phyloP scores from a whole-genome alignment of 2,888 invertebrate species.

The Drosophila percnosoma region DNA sequence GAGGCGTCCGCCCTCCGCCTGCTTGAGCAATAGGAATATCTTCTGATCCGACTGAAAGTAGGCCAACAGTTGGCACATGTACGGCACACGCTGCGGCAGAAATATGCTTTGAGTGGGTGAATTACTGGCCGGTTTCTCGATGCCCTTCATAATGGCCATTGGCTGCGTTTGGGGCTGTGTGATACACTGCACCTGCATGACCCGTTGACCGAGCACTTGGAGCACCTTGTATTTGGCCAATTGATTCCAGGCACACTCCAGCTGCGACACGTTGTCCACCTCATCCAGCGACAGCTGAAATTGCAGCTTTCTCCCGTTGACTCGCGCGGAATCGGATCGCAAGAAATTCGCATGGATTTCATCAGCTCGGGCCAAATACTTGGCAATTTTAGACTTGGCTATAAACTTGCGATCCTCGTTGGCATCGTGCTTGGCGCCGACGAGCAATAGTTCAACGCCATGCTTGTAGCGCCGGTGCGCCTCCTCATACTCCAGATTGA shows the following conservation, averaged over 20 bases:
- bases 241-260: slow-evolving; percentile 84
- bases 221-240: slow-evolving; percentile 84
- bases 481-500: slow-evolving; percentile 81
- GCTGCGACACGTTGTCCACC: slow-evolving; percentile 63
- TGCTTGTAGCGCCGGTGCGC: slow-evolving; percentile 83
- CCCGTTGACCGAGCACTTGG: slow-evolving; percentile 78
- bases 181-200: slow-evolving; percentile 84
- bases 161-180: slow-evolving; percentile 78
- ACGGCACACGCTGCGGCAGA: slow-evolving; percentile 84
- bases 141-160: slow-evolving; percentile 83
- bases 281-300: slow-evolving; percentile 83
- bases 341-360: slow-evolving; percentile 83
- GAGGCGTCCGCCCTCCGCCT: slow-evolving; percentile 83
- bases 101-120: slow-evolving; percentile 83
- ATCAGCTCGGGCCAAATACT: slow-evolving; percentile 84
- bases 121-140: slow-evolving; percentile 83
- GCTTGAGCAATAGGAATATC: slow-evolving; percentile 82
- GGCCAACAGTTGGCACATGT: slow-evolving; percentile 83
- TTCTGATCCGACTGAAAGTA: slow-evolving; percentile 84
- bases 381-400: slow-evolving; percentile 84
- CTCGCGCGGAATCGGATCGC: slow-evolving; percentile 15
- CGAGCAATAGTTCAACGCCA: slow-evolving; percentile 82
- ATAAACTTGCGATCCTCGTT: slow-evolving; percentile 83
- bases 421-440: slow-evolving; percentile 82
- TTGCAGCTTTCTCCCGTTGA: slow-evolving; percentile 47